These are phyloP conservation scores for Spilarctia lutea DNA, from an alignment of 2,888 invertebrate genomes.

Conservation along the genomic window DNA sequence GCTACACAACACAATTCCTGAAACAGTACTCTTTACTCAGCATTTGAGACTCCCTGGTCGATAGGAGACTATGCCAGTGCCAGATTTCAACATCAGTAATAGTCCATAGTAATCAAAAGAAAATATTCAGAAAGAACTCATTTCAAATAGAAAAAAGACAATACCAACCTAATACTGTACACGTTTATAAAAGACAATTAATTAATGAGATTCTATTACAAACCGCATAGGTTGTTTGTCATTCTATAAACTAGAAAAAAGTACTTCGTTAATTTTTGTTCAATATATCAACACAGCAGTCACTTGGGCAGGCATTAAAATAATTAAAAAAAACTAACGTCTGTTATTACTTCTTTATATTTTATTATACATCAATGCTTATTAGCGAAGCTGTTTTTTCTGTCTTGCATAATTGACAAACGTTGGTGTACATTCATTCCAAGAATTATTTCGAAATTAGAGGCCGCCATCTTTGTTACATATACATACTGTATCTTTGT, in stretches of 20 bases:
- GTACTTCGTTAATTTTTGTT: not conserved
- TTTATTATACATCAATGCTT: slow-evolving; percentile 10
- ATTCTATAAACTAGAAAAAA: no score
- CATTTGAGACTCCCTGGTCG: not conserved
- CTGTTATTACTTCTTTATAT: not conserved
- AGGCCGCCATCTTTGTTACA: slow-evolving; percentile 2
- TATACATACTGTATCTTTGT: no score
- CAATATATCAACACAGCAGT: not conserved
- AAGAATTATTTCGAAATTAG: not conserved
- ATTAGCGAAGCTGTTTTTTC: not conserved
- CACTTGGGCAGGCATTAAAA: no score
- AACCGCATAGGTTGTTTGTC: not conserved
- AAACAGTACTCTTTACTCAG: not conserved
- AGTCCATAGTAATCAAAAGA: not conserved
- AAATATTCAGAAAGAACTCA: not conserved
- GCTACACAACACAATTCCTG: not conserved
- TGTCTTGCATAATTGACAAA: not conserved
- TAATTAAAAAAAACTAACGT: no score
- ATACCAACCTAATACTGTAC: not conserved
- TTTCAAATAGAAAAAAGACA: not conserved
- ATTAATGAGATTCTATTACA: not conserved
- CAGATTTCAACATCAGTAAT: not conserved
- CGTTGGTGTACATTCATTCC: not conserved
- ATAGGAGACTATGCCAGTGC: not conserved
- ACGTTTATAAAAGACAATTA: no score